A percentile compares a stretch with the other conserved stretches of the same genome.
phyloP scores from a whole-genome alignment of 2,797 vertebrate genomes.

The Lithobates pipiens region DNA sequence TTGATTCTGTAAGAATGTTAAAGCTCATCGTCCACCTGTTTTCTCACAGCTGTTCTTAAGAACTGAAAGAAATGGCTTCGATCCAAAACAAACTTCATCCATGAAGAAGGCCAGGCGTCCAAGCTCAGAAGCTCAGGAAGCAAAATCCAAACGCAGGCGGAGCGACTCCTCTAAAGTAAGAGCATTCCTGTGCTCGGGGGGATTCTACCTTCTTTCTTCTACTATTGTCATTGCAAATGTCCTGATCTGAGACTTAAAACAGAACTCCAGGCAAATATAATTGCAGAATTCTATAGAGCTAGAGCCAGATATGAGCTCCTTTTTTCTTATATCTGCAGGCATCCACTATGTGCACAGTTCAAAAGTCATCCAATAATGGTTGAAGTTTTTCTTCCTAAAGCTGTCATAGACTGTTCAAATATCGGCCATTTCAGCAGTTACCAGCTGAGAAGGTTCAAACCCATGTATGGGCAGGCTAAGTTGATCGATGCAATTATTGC shows the following conservation, averaged over 20 bases:
- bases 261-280: not conserved
- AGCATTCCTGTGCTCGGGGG: conserved; percentile 28
- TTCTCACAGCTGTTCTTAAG: conserved; percentile 77
- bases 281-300: too few species aligned
- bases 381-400: too few species aligned
- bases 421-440: too few species aligned
- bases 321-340: too few species aligned
- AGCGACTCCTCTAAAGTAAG: conserved; percentile 86
- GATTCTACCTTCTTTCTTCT: not conserved
- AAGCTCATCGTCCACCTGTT: conserved; percentile 36
- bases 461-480: too few species aligned
- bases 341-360: not conserved
- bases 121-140: conserved; percentile 93
- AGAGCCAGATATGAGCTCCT: not conserved
- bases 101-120: conserved; percentile 87
- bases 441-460: too few species aligned
- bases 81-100: conserved; percentile 84
- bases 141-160: conserved; percentile 92
- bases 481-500: too few species aligned
- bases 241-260: not conserved
- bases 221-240: not conserved
- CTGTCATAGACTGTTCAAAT: too few species aligned
- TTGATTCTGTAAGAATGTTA: not conserved
- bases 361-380: too few species aligned
- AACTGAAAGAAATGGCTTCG: conserved; percentile 79